phyloP scores from a whole-genome alignment of 2,113 vertebrate species.

The Nipponia nippon region DNA sequence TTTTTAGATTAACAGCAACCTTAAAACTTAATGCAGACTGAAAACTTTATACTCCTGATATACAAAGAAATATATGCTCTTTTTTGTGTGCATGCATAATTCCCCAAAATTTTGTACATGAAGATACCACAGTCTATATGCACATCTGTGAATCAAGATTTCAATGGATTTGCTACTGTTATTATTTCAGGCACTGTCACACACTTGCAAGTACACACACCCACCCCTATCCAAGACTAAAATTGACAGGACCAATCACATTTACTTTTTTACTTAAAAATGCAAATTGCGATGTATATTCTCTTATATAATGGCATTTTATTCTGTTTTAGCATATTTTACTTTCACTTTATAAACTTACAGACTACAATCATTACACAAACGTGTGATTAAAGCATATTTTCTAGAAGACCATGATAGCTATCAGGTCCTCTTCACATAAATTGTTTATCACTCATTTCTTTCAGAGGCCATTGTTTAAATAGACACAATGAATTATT shows the following conservation, averaged over 20 bases:
- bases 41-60: background rate
- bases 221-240: background rate
- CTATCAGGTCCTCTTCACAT: background rate
- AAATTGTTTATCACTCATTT: constrained; percentile 18
- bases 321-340: background rate
- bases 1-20: background rate
- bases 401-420: background rate
- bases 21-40: background rate
- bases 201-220: too few species aligned
- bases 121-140: background rate
- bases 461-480: constrained; percentile 28
- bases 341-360: background rate
- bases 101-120: background rate
- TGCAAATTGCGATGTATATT: background rate
- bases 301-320: background rate
- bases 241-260: background rate
- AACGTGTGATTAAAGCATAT: constrained; percentile 8
- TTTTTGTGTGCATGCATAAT: background rate
- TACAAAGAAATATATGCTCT: background rate
- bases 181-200: background rate
- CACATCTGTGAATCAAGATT: background rate
- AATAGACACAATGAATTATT: constrained; percentile 2
- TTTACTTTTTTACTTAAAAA: background rate
- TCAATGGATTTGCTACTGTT: background rate
- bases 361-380: background rate